These are phyloP conservation scores for Lasioglossum calceatum DNA, from an alignment of 2,888 invertebrate genomes.

Conservation along the genomic window DNA sequence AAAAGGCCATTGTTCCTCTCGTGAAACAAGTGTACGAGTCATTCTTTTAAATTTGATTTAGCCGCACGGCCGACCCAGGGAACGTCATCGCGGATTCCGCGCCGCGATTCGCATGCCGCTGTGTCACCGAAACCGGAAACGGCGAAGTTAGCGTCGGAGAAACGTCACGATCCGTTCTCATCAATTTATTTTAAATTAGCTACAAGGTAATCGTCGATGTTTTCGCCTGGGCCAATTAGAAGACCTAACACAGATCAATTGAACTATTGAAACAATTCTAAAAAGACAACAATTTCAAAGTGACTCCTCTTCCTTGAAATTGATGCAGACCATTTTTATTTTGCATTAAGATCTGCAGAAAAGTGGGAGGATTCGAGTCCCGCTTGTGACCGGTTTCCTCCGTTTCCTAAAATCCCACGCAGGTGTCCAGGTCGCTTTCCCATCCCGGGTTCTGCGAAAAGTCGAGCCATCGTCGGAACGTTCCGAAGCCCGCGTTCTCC, in stretches of 20 bases:
- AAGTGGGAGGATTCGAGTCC: not conserved
- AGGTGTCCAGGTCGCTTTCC: not conserved
- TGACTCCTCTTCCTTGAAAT: too few species aligned
- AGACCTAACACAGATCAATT: too few species aligned
- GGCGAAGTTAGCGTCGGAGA: not conserved
- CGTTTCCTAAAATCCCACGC: not conserved
- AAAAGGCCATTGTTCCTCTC: constrained; percentile 80
- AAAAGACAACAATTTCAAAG: too few species aligned
- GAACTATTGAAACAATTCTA: too few species aligned
- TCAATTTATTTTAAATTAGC: too few species aligned
- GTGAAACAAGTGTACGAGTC: constrained; percentile 80
- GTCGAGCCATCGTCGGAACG: not conserved
- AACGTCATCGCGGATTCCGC: constrained; percentile 20
- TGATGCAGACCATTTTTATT: too few species aligned
- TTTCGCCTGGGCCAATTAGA: too few species aligned
- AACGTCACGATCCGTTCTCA: not conserved
- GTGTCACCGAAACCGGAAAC: not conserved
- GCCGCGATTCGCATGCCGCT: not conserved
- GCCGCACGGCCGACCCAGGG: constrained; percentile 34
- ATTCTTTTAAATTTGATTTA: constrained; percentile 83
- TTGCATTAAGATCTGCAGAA: too few species aligned
- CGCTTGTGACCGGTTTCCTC: not conserved
- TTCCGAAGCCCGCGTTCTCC: not conserved
- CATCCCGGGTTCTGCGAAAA: not conserved
- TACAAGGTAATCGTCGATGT: too few species aligned